Base-by-base conservation (phyloP, 2,113 vertebrate genomes). In the Atherinomorus stipes region DNA sequence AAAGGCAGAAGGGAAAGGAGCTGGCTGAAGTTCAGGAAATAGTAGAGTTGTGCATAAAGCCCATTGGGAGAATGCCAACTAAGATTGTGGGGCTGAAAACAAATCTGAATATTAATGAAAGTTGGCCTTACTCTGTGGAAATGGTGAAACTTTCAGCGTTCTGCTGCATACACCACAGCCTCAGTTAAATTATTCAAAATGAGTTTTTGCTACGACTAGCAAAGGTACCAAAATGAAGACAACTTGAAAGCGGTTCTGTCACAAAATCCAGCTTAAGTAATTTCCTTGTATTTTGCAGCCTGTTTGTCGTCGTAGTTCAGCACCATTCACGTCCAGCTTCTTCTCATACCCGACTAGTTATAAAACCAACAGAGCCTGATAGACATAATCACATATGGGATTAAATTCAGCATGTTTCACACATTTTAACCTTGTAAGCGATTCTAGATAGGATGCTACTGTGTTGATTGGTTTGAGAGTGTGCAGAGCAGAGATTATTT, bases 401-500 rank as follows among this genome's bases (percentile, higher is more conserved):
- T 50, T 57, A 12, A 53, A 63, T 44, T 63, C 25, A 66, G 31
- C 60, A 50, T 3, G 59, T 68, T 34, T 80, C 44, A 50, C 63
- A 13, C 25, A 22, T 84, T 64, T 64, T n/a, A n/a, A n/a, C 31
- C 31, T 28, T 64, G 47, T 13, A 60, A 71, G 58, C 13, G 38
- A 70, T 63, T 69, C 16, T 64, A 80, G 70, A 37, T 78, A 54
- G 65, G 76, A 45, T 54, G 54, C 70, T 67, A 57, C 72, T 54
- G 61, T 62, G 65, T 62, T 65, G 80, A 37, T 70, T 76, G 73
- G 60, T 73, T 80, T 86, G 52, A 78, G 66, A 76, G 82, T 38
- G 74, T 59, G 59, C 60, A 57, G 70, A 53, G 45, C 19, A 52
- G 16, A 34, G 69, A 68, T 53, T 4, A 65, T 81, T 54, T 34